phyloP scores from a whole-genome alignment of 2,113 vertebrate species.

The Corythaeola cristata region DNA sequence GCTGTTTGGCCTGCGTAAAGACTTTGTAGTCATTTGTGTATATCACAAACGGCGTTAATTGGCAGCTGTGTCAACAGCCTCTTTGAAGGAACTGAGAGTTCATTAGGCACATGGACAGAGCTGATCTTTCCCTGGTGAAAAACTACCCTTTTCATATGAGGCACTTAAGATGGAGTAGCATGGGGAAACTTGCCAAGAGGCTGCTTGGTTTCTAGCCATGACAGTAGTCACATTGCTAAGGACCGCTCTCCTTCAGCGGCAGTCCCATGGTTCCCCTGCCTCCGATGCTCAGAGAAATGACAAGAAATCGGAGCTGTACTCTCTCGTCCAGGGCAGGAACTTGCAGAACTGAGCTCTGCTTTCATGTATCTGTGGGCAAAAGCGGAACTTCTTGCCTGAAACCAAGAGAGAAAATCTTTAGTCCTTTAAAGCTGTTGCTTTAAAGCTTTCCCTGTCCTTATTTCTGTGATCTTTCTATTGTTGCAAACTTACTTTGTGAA shows the following conservation, averaged over 20 bases:
- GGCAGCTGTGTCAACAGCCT: slow-evolving; percentile 54
- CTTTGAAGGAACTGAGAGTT: slow-evolving; percentile 1
- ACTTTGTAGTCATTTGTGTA: slow-evolving; percentile 2
- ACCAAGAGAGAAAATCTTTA: neutral
- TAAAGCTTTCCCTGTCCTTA: neutral
- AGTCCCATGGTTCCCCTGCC: fast-evolving
- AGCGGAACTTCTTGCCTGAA: neutral
- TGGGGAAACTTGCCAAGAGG: neutral
- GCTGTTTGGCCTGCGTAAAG: neutral
- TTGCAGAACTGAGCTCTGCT: neutral
- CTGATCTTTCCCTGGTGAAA: neutral
- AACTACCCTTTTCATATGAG: neutral
- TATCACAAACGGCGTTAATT: slow-evolving; percentile 16
- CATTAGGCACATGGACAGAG: neutral
- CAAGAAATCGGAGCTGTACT: neutral
- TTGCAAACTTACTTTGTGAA: neutral
- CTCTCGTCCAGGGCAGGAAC: neutral
- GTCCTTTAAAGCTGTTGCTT: neutral
- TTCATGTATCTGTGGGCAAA: neutral
- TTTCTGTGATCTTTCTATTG: neutral
- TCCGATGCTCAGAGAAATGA: neutral
- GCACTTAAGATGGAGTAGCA: neutral
- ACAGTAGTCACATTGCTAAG: neutral
- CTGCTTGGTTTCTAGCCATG: slow-evolving; percentile 14
- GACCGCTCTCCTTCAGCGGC: fast-evolving